Conservation (phyloP, 2,113 vertebrate species). For the Leucopsar rothschildi region DNA sequence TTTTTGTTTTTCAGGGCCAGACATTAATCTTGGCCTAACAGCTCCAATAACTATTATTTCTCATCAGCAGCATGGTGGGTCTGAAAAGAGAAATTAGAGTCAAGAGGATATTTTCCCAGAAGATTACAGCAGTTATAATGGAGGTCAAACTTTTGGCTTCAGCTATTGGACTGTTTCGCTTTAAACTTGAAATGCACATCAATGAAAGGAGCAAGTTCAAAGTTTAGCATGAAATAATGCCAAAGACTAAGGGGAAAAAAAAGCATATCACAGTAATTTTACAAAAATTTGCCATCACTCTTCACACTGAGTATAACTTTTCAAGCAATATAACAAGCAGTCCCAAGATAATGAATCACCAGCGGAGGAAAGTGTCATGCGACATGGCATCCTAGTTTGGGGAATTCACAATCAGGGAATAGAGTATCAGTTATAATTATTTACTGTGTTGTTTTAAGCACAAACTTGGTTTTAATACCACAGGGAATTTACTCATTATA, state of each 20-base stretch:
- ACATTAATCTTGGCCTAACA: conserved; percentile 34
- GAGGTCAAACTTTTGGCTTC: conserved; percentile 62
- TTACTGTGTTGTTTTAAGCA: background rate
- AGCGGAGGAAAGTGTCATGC: background rate
- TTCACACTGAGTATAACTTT: background rate
- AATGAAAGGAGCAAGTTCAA: conserved; percentile 41
- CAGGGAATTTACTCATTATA: background rate
- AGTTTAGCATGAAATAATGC: conserved; percentile 49
- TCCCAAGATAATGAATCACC: background rate
- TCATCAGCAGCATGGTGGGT: conserved; percentile 17
- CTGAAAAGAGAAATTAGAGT: conserved; percentile 47
- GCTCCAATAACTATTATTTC: conserved; percentile 14
- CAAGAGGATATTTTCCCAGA: conserved; percentile 62
- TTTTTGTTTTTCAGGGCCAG: background rate
- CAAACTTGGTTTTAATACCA: background rate
- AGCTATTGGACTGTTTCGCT: background rate
- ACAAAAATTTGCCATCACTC: background rate
- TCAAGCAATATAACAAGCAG: background rate
- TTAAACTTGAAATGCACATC: conserved; percentile 43
- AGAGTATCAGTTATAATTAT: background rate
- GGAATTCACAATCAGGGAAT: background rate
- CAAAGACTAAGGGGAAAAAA: background rate
- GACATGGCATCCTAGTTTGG: background rate
- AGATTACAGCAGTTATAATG: conserved; percentile 42
- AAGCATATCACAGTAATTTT: background rate